Evolutionary conservation across 2,888 invertebrate species (phyloP).

Genomic region (Diaphora mendica): DNA sequence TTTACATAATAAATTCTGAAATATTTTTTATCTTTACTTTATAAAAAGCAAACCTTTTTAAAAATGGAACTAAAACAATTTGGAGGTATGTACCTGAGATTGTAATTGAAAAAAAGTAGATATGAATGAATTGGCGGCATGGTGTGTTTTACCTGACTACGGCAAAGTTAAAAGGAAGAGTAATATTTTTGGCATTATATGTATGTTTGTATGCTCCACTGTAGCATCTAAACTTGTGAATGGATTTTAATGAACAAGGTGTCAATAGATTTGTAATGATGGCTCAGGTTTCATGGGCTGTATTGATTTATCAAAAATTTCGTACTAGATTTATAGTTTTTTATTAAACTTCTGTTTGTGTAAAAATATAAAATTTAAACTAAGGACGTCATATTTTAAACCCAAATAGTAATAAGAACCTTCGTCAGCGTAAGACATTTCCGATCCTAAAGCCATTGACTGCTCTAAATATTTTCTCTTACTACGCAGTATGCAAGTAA

Average conservation of each 20-base stretch:
- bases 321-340: too few relatives aligned
- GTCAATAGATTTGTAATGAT: too few relatives aligned
- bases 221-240: too few relatives aligned
- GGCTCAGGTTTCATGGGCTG: too few relatives aligned
- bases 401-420: not conserved
- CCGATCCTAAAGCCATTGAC: conserved; percentile 6
- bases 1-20: too few relatives aligned
- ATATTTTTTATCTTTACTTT: not conserved
- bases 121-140: not conserved
- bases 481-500: conserved; percentile 17
- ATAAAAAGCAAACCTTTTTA: not conserved
- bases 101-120: not conserved
- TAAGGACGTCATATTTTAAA: not conserved
- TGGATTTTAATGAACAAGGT: too few relatives aligned
- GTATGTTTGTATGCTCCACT: too few relatives aligned
- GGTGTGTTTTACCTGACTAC: not conserved
- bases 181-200: too few relatives aligned
- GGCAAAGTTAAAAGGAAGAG: too few relatives aligned
- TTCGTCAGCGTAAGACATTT: not conserved
- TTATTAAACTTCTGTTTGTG: too few relatives aligned
- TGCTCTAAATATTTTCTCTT: conserved; percentile 22
- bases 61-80: not conserved
- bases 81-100: not conserved
- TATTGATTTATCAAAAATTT: too few relatives aligned
- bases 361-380: not conserved